Conservation (phyloP, 2,113 vertebrate species). For the Lophura nycthemera region DNA sequence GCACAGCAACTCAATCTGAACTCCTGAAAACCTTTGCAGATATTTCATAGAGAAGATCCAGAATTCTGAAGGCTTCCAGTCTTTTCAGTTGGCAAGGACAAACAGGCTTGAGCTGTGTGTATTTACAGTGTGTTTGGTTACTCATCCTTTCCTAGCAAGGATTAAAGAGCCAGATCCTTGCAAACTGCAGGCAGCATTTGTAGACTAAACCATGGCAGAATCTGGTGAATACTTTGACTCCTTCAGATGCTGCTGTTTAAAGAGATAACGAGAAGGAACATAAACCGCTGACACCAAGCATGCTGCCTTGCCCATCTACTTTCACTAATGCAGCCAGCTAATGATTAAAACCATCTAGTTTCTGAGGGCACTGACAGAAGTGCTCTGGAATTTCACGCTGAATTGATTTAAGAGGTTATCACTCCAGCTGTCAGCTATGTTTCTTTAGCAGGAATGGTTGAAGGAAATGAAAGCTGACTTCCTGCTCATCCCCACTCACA, state of each 20-base stretch:
- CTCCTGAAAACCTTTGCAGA: not conserved
- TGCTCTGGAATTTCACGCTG: conserved; percentile 35
- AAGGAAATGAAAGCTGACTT: not conserved
- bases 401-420: conserved; percentile 39
- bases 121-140: conserved; percentile 28
- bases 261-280: conserved; percentile 21
- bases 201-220: not conserved
- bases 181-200: conserved; percentile 8
- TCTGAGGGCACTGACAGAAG: not conserved
- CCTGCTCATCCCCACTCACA: not conserved
- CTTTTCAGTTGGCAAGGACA: not conserved
- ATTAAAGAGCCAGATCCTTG: conserved; percentile 27
- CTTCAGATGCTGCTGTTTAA: not conserved
- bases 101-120: not conserved
- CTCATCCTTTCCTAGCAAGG: conserved; percentile 2
- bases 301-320: conserved; percentile 11
- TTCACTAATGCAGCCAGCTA: not conserved
- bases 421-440: conserved; percentile 17
- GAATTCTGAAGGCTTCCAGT: not conserved
- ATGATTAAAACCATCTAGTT: conserved; percentile 19
- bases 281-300: not conserved
- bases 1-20: not conserved
- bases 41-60: not conserved
- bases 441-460: not conserved
- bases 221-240: conserved; percentile 32